Percentiles rank a stretch among this genome's conserved stretches.
These are phyloP conservation scores for Fukomys damarensis DNA, from an alignment of 2,113 vertebrate genomes.

Conservation along the genomic window DNA sequence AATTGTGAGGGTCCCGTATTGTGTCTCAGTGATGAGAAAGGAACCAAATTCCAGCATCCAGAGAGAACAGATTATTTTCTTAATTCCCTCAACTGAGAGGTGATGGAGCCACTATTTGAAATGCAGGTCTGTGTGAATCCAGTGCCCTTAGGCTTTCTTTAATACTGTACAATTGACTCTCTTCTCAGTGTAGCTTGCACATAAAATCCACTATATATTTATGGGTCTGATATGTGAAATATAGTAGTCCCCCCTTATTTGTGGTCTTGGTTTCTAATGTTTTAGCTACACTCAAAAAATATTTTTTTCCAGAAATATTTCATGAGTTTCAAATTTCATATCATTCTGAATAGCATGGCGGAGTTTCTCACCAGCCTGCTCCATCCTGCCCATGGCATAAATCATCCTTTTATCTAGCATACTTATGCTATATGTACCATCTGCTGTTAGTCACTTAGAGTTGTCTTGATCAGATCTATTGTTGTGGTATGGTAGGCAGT, in stretches of 20 bases:
- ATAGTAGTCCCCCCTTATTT: not conserved
- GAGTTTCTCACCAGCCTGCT: not conserved
- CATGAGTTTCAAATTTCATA: not conserved
- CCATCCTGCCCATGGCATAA: not conserved
- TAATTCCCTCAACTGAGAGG: not conserved
- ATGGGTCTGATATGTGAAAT: not conserved
- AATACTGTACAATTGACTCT: not conserved
- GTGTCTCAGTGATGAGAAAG: not conserved
- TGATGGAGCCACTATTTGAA: not conserved
- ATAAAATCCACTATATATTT: conserved; percentile 25
- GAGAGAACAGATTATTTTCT: not conserved
- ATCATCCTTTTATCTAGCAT: not conserved
- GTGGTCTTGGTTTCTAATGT: not conserved
- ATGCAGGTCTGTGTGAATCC: not conserved
- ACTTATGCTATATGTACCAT: too few relatives aligned
- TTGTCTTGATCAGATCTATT: not conserved
- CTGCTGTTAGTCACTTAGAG: not conserved
- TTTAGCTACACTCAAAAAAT: not conserved
- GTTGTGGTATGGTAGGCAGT: not conserved
- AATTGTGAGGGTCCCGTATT: not conserved
- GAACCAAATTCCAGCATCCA: not conserved
- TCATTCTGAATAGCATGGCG: not conserved
- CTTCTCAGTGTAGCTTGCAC: not conserved
- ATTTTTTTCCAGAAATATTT: not conserved
- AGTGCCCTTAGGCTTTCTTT: not conserved